Percentiles rank a stretch among this genome's conserved stretches.
phyloP scores from a whole-genome alignment of 2,888 invertebrate genomes.

The Cosmopolites sordidus region DNA sequence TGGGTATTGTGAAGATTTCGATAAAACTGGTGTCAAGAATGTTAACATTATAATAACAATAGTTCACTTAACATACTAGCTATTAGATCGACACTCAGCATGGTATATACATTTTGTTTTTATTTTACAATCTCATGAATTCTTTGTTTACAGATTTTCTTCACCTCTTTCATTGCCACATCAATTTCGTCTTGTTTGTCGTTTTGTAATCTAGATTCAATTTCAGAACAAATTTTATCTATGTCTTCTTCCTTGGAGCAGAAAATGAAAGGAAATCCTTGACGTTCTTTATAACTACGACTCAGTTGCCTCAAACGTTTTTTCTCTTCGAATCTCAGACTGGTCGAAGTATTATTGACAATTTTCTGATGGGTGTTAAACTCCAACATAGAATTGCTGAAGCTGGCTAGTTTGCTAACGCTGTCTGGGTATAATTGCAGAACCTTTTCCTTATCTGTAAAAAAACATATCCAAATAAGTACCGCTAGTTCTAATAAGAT shows the following conservation, averaged over 20 bases:
- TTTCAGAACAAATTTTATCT: constrained; percentile 55
- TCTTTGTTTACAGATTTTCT: constrained; percentile 62
- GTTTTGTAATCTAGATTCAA: constrained; percentile 55
- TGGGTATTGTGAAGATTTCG: too few relatives aligned
- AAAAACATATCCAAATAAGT: too few relatives aligned
- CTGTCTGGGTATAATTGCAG: constrained; percentile 62
- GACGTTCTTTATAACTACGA: constrained; percentile 59
- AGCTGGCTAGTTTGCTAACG: constrained; percentile 55
- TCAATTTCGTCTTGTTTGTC: constrained; percentile 53
- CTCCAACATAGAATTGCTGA: constrained; percentile 56
- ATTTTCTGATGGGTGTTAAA: constrained; percentile 49
- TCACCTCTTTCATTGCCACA: constrained; percentile 61
- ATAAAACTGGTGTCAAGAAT: too few relatives aligned
- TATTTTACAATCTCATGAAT: constrained; percentile 44
- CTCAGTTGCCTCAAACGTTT: constrained; percentile 50
- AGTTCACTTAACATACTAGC: too few relatives aligned
- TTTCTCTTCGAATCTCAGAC: constrained; percentile 54
- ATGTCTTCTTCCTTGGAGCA: constrained; percentile 62
- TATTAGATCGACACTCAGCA: too few relatives aligned
- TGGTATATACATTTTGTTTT: constrained; percentile 3
- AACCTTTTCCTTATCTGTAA: constrained; percentile 54
- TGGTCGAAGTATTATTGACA: constrained; percentile 45
- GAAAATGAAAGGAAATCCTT: constrained; percentile 66
- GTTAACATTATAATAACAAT: too few relatives aligned
- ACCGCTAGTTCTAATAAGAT: too few relatives aligned